These are phyloP conservation scores for Festucalex cinctus DNA, from an alignment of 2,113 vertebrate species.

Conservation along the genomic window DNA sequence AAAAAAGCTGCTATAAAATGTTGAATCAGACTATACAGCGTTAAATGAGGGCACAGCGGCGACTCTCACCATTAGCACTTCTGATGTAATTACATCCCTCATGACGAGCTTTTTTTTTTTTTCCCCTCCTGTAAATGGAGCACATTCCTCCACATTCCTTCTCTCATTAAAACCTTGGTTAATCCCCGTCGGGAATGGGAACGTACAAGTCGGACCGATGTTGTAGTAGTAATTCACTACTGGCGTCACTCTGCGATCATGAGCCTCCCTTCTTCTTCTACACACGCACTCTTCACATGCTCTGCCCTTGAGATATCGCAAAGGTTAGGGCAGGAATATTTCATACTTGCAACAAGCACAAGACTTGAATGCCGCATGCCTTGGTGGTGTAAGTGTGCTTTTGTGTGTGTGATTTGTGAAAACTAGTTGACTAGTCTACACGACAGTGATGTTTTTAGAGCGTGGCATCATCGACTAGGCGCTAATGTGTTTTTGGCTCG, in stretches of 20 bases:
- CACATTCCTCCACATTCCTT: constrained; percentile 38
- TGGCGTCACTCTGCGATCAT: constrained; percentile 67
- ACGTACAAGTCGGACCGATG: neutral
- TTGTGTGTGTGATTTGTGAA: neutral
- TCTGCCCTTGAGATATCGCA: constrained; percentile 53
- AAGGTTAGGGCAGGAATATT: constrained; percentile 54
- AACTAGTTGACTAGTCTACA: too few relatives aligned
- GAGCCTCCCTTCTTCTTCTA: constrained; percentile 49
- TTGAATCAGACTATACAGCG: neutral
- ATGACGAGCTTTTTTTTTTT: constrained; percentile 28
- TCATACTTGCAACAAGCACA: constrained; percentile 34
- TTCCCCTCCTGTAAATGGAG: constrained; percentile 15
- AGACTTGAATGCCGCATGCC: constrained; percentile 21
- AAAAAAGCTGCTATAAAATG: neutral
- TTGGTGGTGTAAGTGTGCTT: neutral
- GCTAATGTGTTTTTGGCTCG: too few relatives aligned
- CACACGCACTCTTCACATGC: constrained; percentile 56
- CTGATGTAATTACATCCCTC: constrained; percentile 18
- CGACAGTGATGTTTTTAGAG: too few relatives aligned
- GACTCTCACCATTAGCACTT: neutral
- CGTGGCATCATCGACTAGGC: too few relatives aligned
- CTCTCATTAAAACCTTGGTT: constrained; percentile 33
- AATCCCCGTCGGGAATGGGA: constrained; percentile 1
- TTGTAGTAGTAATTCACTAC: neutral
- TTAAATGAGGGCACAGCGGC: neutral